Conservation (phyloP, 2,797 vertebrate species). For the Xiphophorus birchmanni region DNA sequence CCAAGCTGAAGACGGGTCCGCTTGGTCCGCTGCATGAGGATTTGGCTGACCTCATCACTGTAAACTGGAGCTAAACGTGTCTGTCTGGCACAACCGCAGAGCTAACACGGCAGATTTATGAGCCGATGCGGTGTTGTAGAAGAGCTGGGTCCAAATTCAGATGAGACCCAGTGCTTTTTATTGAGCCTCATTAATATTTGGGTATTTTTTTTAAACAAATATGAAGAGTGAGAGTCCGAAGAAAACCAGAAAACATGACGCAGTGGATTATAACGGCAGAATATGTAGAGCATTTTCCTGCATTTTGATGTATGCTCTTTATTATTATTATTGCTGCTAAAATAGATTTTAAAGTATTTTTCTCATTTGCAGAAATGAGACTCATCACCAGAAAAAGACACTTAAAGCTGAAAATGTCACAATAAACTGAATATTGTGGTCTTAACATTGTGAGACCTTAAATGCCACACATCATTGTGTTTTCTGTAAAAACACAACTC, state of each 20-base stretch:
- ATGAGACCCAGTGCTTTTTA: slow-evolving; percentile 32
- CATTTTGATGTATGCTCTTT: too few relatives aligned
- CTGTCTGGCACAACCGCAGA: slow-evolving; percentile 18
- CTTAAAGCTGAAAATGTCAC: neutral
- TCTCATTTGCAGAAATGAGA: neutral
- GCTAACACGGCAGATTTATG: slow-evolving; percentile 10
- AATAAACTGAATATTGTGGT: too few relatives aligned
- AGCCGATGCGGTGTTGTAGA: slow-evolving; percentile 15
- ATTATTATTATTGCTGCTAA: neutral
- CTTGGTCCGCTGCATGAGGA: slow-evolving; percentile 16
- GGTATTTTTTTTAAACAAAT: neutral
- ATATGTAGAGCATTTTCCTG: neutral
- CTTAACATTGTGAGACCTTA: too few relatives aligned
- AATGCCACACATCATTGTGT: too few relatives aligned
- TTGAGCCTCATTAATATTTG: neutral
- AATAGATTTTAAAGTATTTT: neutral
- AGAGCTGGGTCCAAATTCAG: slow-evolving; percentile 34
- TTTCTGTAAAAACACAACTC: too few relatives aligned
- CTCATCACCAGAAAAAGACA: neutral
- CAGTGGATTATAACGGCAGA: neutral
- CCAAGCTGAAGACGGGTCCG: slow-evolving; percentile 53
- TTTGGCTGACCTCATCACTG: slow-evolving; percentile 32
- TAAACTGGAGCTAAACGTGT: slow-evolving; percentile 40
- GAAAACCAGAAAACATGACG: neutral
- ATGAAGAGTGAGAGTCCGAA: neutral